Conservation (phyloP, 2,113 vertebrate genomes). For the Vulpes ferrilata region DNA sequence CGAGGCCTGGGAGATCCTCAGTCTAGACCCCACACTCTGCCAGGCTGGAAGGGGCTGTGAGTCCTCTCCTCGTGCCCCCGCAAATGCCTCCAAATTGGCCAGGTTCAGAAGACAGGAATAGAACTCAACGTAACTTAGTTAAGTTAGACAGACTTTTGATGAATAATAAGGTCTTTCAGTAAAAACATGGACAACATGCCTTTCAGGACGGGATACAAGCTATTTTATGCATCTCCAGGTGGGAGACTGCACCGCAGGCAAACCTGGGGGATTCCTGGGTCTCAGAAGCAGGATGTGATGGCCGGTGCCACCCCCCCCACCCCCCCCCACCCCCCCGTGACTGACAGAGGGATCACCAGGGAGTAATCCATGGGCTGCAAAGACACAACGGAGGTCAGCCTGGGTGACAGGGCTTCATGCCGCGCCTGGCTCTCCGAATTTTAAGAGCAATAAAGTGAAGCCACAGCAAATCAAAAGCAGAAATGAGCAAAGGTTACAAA, state of each 20-base stretch:
- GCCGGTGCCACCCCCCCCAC: not conserved
- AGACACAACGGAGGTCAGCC: conserved; percentile 56
- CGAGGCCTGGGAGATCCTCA: not conserved
- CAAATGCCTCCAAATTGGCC: not conserved
- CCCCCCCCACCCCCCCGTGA: not conserved
- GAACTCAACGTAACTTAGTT: not conserved
- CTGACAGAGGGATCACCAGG: conserved; percentile 31
- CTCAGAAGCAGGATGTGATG: not conserved
- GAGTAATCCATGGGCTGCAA: not conserved
- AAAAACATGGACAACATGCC: not conserved
- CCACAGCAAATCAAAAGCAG: conserved; percentile 64
- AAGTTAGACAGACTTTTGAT: not conserved
- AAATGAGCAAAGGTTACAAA: conserved; percentile 57
- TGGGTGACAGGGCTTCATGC: not conserved
- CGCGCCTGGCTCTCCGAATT: conserved; percentile 65
- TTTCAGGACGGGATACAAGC: not conserved
- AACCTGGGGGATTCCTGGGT: not conserved
- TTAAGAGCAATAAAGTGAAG: conserved; percentile 67
- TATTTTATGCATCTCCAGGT: conserved; percentile 16
- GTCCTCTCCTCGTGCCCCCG: fast-evolving
- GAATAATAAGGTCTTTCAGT: conserved; percentile 17
- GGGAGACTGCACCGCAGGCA: conserved; percentile 23
- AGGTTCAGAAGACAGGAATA: not conserved
- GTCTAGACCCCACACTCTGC: too few species aligned
- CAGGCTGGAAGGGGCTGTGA: not conserved